Evolutionary conservation across 2,113 vertebrate species (phyloP), one percentile per base, ranked within the genome.

Genomic region (Numenius arquata): DNA sequence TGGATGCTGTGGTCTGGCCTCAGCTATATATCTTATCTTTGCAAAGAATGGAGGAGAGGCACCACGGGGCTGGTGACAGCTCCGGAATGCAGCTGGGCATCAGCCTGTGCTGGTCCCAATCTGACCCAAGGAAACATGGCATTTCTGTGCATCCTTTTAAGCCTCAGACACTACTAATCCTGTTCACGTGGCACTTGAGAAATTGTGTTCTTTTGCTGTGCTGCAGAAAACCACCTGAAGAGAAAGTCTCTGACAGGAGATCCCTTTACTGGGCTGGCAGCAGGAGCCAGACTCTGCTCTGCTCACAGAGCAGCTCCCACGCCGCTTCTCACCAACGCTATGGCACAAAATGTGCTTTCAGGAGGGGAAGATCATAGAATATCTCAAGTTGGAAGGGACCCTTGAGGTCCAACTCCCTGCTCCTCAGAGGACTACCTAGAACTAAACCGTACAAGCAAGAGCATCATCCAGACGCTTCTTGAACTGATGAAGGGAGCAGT

Each of bases 61-160:
- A 41, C 25, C 36, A 9, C 4, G 1, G 45, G 41, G 21, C 32
- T 15, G 3, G 2, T 6, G 21, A n/a, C 0, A 32, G 73, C 32
- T 62, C 38, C 22, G 8, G 55, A 55, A 32, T 61, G 34, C 45
- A 36, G 55, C 73, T 50, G 12, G 25, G 41, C 65, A 58, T 32
- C 63, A 56, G 52, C n/a, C 41, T 30, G 34, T 4, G 25, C 55
- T 10, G 27, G 20, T 48, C n/a, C 27, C 27, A 11, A 1, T 7
- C 43, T 3, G 8, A 23, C 43, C 56, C 56, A 48, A 23, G 74
- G 56, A 38, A 61, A 61, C 2, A 4, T 0, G 4, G 3, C 15
- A 5, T 25, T 40, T 62, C n/a, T 8, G 20, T 8, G n/a, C 20
- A 38, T 32, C 18, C 32, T 59, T n/a, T 75, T 12, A 27, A 45